These are phyloP conservation scores for Ataeniobius toweri DNA, from an alignment of 2,797 vertebrate genomes.

Conservation along the genomic window DNA sequence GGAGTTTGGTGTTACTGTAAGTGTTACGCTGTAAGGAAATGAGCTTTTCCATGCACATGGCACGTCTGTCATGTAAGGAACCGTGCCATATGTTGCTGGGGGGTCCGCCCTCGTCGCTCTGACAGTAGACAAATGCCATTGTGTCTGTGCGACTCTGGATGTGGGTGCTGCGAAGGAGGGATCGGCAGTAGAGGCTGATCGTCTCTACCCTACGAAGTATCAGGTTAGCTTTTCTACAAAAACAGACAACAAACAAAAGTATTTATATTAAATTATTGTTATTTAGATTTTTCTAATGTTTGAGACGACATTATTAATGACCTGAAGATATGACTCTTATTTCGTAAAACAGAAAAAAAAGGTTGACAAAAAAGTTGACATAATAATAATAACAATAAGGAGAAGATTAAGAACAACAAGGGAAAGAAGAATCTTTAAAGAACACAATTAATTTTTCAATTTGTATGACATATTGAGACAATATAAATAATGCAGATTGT, in stretches of 20 bases:
- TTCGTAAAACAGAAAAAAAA: too few species aligned
- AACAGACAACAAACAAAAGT: background rate
- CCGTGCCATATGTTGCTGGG: constrained; percentile 86
- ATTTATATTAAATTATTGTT: too few species aligned
- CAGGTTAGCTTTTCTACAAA: constrained; percentile 91
- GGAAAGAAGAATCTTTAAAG: background rate
- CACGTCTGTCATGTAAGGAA: constrained; percentile 90
- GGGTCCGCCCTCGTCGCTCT: constrained; percentile 86
- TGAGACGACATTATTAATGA: too few species aligned
- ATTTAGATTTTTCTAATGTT: too few species aligned
- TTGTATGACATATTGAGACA: background rate
- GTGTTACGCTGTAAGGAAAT: constrained; percentile 94
- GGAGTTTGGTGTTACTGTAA: constrained; percentile 94
- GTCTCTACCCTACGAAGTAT: constrained; percentile 91
- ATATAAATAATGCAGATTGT: background rate
- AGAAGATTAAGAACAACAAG: background rate
- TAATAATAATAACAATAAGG: too few species aligned
- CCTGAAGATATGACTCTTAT: too few species aligned
- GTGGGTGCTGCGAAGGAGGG: constrained; percentile 90
- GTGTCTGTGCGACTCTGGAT: constrained; percentile 97
- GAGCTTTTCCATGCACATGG: constrained; percentile 93
- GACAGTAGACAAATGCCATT: constrained; percentile 91
- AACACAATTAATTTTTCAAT: background rate
- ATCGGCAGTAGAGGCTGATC: constrained; percentile 87
- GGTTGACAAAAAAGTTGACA: too few species aligned